Base-by-base conservation (phyloP, 2,113 vertebrate species). In the Laticauda laticaudata region DNA sequence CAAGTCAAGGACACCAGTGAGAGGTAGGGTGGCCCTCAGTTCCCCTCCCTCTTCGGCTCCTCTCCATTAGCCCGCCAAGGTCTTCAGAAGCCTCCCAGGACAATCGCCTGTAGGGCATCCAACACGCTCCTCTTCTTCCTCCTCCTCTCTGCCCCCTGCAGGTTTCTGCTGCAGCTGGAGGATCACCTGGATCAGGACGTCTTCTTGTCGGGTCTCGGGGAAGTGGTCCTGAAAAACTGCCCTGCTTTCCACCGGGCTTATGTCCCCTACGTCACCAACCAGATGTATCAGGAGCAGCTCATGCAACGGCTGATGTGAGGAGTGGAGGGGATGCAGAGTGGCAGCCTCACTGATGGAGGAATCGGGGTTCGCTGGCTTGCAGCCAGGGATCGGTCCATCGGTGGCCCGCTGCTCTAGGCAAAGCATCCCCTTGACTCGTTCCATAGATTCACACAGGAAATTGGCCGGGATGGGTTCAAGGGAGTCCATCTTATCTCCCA, bases 211-310 rank as follows among this genome's bases (percentile, higher is more conserved):
- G 95, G 97, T 90, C 88, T 98, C 23, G 98, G 97, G 2, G 97
- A 98, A 56, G 11, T 98, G 11, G 95, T 98, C 10, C 96, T 98
- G 21, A 92, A 90, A 26, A 98, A 98, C 91, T 95, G 95, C n/a
- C 81, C 95, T 0, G 90, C 91, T 7, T 98, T 98, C 88, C 95
- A 61, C 15, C 39, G 93, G 1, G 97, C 97, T 88, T 98, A 98
- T 34, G 96, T 98, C 89, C 98, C 98, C 0, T 98, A 98, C 57
- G 96, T 98, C 91, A 98, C 96, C 3, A 98, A 98, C 96, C 98
- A 98, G 97, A 98, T 97, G 97, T 98, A 98, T 95, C 98, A 98
- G 93, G 98, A 98, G 94, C 94, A 95, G 14, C 96, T 98, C 0
- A 48, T 98, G 93, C 95, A 95, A 8, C 96, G 96, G 81, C 97